Evolutionary conservation across 2,888 invertebrate species (phyloP), one percentile per base, ranked within the genome.

Genomic region (Thysanoteuthis rhombus): DNA sequence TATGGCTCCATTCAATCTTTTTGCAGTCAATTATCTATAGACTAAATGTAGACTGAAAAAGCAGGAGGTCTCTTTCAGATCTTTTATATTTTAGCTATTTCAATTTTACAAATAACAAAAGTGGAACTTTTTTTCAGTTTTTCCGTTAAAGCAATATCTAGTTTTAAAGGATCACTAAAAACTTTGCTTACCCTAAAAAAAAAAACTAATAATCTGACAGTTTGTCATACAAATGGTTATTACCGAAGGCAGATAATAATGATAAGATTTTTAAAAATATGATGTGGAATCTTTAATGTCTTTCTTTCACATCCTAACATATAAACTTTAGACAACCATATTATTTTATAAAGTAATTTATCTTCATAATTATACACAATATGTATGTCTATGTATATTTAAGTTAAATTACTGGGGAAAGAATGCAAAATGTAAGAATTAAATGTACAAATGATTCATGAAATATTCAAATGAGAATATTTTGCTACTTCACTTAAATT

Each of bases 11-110:
- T 36, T 75, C 75, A 75, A 75, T 75, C n/a, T 75, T 75, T 75
- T 75, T 75, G n/a, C n/a, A 75, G 75, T 75, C 75, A 75, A 75
- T 75, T 75, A 75, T 75, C 75, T 75, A 75, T 75, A 75, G 75
- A 75, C 75, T 75, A 75, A 75, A 75, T 75, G 75, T 75, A 75
- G n/a, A 75, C 75, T 75, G n/a, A 75, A 75, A n/a, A 75, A 36
- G 75, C n/a, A 36, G 75, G 75, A 16, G n/a, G 75, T n/a, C 75
- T 75, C 75, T n/a, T 75, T n/a, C 3, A 75, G 75, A 6, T n/a
- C n/a, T n/a, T 75, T 75, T 75, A 75, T n/a, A 75, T 75, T 75
- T 75, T n/a, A 75, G 75, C 75, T 75, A 75, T 75, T 75, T 75
- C 75, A 75, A 8, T 75, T 75, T n/a, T 36, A 75, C 75, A 75